These are phyloP conservation scores for Rachycentron canadum DNA, from an alignment of 2,797 vertebrate species.

Conservation along the genomic window DNA sequence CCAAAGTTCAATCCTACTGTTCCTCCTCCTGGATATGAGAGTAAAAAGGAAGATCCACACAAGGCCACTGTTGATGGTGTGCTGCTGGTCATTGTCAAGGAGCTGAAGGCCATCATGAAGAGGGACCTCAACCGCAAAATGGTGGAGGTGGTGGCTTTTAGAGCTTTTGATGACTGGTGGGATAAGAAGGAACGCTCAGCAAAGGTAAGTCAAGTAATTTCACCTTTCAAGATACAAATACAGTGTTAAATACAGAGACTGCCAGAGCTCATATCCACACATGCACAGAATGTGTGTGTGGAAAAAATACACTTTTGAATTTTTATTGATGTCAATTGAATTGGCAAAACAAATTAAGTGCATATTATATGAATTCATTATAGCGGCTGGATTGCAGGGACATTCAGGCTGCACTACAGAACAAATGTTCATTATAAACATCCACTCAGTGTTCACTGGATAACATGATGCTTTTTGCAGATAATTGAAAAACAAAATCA, in stretches of 20 bases:
- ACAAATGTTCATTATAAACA: background rate
- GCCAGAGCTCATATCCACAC: background rate
- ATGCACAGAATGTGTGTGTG: background rate
- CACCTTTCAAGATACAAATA: background rate
- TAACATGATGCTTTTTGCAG: background rate
- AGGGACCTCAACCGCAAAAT: constrained; percentile 98
- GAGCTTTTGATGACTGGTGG: constrained; percentile 99
- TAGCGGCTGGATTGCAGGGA: background rate
- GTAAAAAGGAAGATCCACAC: constrained; percentile 97
- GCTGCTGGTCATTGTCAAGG: constrained; percentile 95
- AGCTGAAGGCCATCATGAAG: constrained; percentile 99
- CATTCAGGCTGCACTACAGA: background rate
- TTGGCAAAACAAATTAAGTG: background rate
- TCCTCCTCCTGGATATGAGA: constrained; percentile 94
- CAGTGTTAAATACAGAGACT: background rate
- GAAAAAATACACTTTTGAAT: background rate
- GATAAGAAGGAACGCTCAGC: constrained; percentile 96
- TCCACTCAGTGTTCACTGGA: background rate
- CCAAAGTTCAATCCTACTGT: constrained; percentile 97
- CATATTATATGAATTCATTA: constrained; percentile 4
- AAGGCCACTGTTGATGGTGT: constrained; percentile 97
- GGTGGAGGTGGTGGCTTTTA: constrained; percentile 98
- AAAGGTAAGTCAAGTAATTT: constrained; percentile 86
- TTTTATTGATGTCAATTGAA: constrained; percentile 4
- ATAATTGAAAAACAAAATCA: background rate